Evolutionary conservation across 2,113 vertebrate genomes (phyloP), one percentile per base, ranked within the genome.

Genomic region (Trogon surrucura): DNA sequence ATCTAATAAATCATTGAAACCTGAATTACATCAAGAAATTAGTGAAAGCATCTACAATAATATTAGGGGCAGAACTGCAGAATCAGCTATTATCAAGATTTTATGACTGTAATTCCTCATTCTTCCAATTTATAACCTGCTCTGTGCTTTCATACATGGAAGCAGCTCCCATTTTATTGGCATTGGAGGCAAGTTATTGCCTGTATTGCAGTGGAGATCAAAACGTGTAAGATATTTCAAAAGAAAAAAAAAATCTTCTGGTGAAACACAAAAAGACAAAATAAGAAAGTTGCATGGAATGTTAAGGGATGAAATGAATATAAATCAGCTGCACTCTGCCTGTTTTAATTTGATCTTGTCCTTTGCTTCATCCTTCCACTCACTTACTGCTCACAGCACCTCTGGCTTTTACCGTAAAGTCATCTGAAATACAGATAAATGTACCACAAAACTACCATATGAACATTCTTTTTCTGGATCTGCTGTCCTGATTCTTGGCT

Each of bases 81-180:
- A 80, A 67, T 54, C 48, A 91, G 30, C 36, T 77, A 34, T 62
- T 89, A 47, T 61, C 65, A 85, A 50, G 27, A 18, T 18, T 45
- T 94, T 36, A 79, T 84, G 67, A 51, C 16, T 51, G 12, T 8
- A 30, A 9, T 72, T 95, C 80, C 51, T 88, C 86, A 61, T 93
- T 95, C 88, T 86, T 91, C 50, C 58, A 65, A 61, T 79, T 67
- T 90, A 56, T 93, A 83, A 96, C 85, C 77, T 74, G 14, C 93
- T 94, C 71, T 44, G 16, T 44, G 12, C 78, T 96, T 81, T 79
- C 89, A 92, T 73, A 93, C 9, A 17, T 88, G 70, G 45, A 95
- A 91, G n/a, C 18, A 30, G 41, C 54, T 89, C 53, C 65, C 85
- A 69, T 75, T 80, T 96, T 91, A 62, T 25, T 72, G 11, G 11